Evolutionary conservation across 2,797 vertebrate genomes (phyloP).

Genomic region (Cryptoprocta ferox): DNA sequence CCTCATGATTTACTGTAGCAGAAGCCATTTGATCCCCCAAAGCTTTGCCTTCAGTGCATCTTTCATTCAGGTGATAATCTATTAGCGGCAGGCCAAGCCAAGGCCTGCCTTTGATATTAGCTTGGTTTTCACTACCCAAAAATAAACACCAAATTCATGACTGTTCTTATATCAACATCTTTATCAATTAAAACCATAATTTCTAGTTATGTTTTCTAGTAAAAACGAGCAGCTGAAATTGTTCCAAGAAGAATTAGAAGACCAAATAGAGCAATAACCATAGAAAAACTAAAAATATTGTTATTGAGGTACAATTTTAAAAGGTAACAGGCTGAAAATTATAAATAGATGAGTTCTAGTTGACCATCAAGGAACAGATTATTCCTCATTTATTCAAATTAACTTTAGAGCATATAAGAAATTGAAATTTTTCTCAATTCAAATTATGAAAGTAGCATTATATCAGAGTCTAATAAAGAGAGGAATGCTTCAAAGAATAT

Average conservation of each 20-base stretch:
- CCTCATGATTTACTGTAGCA: neutral
- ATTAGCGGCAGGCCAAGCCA: neutral
- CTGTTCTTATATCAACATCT: neutral
- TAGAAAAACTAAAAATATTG: neutral
- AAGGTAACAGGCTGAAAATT: slow-evolving; percentile 1
- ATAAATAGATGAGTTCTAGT: neutral
- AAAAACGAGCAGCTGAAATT: neutral
- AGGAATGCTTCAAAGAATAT: slow-evolving; percentile 78
- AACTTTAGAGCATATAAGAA: neutral
- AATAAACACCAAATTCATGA: neutral
- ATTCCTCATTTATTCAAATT: neutral
- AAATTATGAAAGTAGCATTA: neutral
- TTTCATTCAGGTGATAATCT: neutral
- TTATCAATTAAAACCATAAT: neutral
- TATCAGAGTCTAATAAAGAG: neutral
- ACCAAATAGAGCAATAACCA: neutral
- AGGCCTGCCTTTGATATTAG: neutral
- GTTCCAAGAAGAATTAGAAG: neutral
- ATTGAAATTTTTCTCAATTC: neutral
- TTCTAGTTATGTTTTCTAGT: slow-evolving; percentile 6
- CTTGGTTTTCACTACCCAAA: neutral
- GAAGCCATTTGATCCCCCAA: neutral
- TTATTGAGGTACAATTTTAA: neutral
- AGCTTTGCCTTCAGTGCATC: neutral
- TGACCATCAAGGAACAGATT: neutral